phyloP scores from a whole-genome alignment of 2,113 vertebrate species.

The Forbesichthys papilliferus region DNA sequence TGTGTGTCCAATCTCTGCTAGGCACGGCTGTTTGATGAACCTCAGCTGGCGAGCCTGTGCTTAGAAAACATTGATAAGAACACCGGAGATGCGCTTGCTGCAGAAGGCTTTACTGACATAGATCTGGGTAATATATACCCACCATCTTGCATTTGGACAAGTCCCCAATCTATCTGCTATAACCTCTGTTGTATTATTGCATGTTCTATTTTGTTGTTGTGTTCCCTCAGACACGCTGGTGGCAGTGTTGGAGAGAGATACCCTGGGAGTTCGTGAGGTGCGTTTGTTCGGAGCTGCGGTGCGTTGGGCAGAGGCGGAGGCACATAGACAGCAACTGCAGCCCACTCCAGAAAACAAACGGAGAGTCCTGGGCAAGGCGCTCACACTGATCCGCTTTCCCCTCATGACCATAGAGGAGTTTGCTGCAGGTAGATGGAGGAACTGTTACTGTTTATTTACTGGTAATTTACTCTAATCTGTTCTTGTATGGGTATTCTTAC shows the following conservation, averaged over 20 bases:
- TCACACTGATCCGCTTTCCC: conserved; percentile 94
- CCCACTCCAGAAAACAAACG: conserved; percentile 92
- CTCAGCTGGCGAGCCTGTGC: conserved; percentile 94
- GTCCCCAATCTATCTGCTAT: background rate
- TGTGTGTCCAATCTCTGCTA: conserved; percentile 47
- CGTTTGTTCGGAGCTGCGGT: conserved; percentile 90
- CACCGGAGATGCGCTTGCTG: conserved; percentile 90
- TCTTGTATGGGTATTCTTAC: too few relatives aligned
- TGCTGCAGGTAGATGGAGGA: conserved; percentile 84
- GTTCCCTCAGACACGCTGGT: conserved; percentile 86
- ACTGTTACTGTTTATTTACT: background rate
- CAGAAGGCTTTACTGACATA: conserved; percentile 95
- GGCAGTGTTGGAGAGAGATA: conserved; percentile 93
- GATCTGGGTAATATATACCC: conserved; percentile 81
- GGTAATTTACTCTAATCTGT: too few relatives aligned
- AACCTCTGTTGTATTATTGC: background rate
- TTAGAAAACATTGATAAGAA: conserved; percentile 98
- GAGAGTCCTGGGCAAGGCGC: conserved; percentile 89
- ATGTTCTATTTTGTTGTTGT: background rate
- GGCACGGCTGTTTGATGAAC: conserved; percentile 95
- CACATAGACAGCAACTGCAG: conserved; percentile 92
- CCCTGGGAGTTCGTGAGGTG: conserved; percentile 91
- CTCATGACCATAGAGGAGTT: conserved; percentile 99
- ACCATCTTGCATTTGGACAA: background rate
- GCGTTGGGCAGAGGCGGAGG: conserved; percentile 92